Evolutionary conservation across 2,888 invertebrate species (phyloP).

Genomic region (Parascotia fuliginaria): DNA sequence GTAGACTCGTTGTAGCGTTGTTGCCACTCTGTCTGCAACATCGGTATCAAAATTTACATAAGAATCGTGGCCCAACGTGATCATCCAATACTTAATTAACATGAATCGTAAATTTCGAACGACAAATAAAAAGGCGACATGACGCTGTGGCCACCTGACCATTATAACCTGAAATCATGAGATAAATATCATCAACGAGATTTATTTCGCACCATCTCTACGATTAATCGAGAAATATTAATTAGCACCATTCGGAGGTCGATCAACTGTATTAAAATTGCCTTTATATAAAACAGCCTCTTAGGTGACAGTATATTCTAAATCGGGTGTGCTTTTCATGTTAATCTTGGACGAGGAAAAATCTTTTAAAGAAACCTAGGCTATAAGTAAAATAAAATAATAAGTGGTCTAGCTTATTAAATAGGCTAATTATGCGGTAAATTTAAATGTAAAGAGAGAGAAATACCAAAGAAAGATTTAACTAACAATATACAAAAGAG

Average conservation of each 20-base stretch:
- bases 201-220: constrained; percentile 65
- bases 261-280: constrained; percentile 65
- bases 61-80: constrained; percentile 65
- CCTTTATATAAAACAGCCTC: constrained; percentile 17
- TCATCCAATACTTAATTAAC: constrained; percentile 62
- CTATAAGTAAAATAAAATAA: too few relatives aligned
- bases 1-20: constrained; percentile 46
- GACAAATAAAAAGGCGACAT: constrained; percentile 64
- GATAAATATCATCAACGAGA: constrained; percentile 64
- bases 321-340: background rate
- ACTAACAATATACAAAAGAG: too few relatives aligned
- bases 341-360: too few relatives aligned
- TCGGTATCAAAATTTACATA: constrained; percentile 67
- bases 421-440: too few relatives aligned
- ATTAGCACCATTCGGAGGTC: constrained; percentile 67
- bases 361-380: too few relatives aligned
- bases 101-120: constrained; percentile 69
- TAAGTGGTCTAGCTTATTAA: too few relatives aligned
- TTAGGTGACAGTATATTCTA: constrained; percentile 19
- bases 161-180: constrained; percentile 55
- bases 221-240: constrained; percentile 71
- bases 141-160: constrained; percentile 65
- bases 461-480: too few relatives aligned
- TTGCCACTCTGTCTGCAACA: constrained; percentile 79
- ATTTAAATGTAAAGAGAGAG: too few relatives aligned